These are phyloP conservation scores for Cephus cinctus DNA, from an alignment of 1,140 invertebrate genomes.

Conservation along the genomic window DNA sequence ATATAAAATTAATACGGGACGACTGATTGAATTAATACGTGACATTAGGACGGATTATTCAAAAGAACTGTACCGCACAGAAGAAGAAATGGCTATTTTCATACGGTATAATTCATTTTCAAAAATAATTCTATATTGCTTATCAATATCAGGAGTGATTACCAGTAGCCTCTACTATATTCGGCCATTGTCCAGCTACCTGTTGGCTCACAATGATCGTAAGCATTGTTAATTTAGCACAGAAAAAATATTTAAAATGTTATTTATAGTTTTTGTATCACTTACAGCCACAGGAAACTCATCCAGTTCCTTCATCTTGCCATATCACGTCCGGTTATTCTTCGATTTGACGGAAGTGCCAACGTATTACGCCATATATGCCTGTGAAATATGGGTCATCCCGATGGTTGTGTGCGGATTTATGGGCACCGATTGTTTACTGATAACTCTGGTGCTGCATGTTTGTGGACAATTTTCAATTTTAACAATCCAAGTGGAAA, in stretches of 20 bases:
- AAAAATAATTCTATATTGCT: too few relatives aligned
- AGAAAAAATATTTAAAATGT: neutral
- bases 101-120: slow-evolving; percentile 13
- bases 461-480: neutral
- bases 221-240: too few relatives aligned
- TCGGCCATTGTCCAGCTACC: too few relatives aligned
- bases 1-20: neutral
- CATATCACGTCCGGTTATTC: neutral
- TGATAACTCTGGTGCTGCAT: neutral
- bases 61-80: neutral
- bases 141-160: too few relatives aligned
- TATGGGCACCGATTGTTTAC: neutral
- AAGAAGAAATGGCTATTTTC: slow-evolving; percentile 6
- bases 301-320: neutral
- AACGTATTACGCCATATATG: neutral
- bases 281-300: neutral
- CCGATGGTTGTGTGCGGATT: neutral
- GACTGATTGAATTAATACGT: slow-evolving; percentile 2
- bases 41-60: slow-evolving; percentile 2
- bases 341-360: neutral
- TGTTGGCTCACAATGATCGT: too few relatives aligned
- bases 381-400: neutral
- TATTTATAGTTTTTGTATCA: neutral
- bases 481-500: too few relatives aligned
- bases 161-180: too few relatives aligned